phyloP scores from a whole-genome alignment of 2,113 vertebrate genomes.

The Pseudopipra pipra region DNA sequence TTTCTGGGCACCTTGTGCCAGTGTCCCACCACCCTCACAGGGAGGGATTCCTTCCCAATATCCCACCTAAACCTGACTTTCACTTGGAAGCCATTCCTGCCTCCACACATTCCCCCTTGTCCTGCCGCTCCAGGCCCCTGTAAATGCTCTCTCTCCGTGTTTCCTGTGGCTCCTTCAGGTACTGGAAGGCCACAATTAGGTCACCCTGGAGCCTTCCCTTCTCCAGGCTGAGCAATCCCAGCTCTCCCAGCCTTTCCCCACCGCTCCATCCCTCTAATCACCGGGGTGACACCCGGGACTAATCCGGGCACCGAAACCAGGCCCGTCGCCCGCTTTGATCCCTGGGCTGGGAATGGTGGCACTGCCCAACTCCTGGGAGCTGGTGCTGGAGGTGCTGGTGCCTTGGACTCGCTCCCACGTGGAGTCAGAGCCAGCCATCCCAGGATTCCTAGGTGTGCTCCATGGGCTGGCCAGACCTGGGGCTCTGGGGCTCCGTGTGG shows the following conservation, averaged over 20 bases:
- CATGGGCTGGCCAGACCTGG: rapidly evolving
- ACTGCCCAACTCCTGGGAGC: rapidly evolving
- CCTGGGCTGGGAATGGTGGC: rapidly evolving
- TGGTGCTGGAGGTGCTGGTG: rapidly evolving
- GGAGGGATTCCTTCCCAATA: neutral
- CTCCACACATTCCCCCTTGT: neutral
- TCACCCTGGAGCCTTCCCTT: neutral
- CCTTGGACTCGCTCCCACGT: neutral
- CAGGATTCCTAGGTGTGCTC: too few relatives aligned
- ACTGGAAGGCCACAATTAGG: rapidly evolving
- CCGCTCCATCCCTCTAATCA: neutral
- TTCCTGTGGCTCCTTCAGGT: neutral
- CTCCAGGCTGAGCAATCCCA: neutral
- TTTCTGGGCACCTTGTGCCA: neutral
- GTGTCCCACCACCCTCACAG: neutral
- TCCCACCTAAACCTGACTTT: neutral
- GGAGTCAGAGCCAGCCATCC: neutral
- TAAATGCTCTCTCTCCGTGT: rapidly evolving
- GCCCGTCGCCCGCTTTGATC: neutral
- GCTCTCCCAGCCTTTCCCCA: neutral
- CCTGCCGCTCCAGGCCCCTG: neutral
- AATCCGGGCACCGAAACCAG: rapidly evolving
- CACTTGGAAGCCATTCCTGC: neutral
- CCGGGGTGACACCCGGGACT: neutral
- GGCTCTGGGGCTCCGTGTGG: too few relatives aligned